A percentile compares a stretch with the other conserved stretches of the same genome.
Conservation (phyloP, 2,113 vertebrate genomes). For the Taxidea taxus region DNA sequence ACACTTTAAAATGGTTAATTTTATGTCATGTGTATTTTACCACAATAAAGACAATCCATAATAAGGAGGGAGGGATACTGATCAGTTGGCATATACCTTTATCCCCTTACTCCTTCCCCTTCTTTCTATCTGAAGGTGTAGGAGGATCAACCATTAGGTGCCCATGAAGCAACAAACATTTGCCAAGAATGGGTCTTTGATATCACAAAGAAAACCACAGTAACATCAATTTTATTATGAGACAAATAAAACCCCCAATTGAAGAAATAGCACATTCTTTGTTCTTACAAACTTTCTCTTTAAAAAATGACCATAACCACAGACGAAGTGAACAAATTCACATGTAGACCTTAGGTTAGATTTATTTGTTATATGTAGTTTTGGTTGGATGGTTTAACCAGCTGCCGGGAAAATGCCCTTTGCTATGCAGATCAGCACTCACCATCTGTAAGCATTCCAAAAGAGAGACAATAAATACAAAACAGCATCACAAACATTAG, state of each 20-base stretch:
- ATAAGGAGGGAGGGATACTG: background rate
- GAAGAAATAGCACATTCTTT: background rate
- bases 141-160: background rate
- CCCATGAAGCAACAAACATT: background rate
- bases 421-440: background rate
- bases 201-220: background rate
- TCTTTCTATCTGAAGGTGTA: background rate
- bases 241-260: conserved; percentile 2
- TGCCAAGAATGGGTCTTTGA: background rate
- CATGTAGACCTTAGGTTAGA: background rate
- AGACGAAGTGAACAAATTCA: conserved; percentile 1
- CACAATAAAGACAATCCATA: background rate
- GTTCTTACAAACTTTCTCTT: conserved; percentile 12
- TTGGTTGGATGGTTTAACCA: background rate
- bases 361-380: background rate
- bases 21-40: conserved; percentile 20
- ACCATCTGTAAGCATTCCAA: background rate
- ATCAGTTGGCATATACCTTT: background rate
- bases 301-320: background rate
- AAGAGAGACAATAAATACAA: conserved; percentile 14
- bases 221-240: background rate
- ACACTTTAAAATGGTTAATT: background rate
- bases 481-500: conserved; percentile 8
- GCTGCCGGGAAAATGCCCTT: background rate
- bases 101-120: background rate